phyloP scores from a whole-genome alignment of 2,888 invertebrate genomes.

The Caenorhabditis becei region DNA sequence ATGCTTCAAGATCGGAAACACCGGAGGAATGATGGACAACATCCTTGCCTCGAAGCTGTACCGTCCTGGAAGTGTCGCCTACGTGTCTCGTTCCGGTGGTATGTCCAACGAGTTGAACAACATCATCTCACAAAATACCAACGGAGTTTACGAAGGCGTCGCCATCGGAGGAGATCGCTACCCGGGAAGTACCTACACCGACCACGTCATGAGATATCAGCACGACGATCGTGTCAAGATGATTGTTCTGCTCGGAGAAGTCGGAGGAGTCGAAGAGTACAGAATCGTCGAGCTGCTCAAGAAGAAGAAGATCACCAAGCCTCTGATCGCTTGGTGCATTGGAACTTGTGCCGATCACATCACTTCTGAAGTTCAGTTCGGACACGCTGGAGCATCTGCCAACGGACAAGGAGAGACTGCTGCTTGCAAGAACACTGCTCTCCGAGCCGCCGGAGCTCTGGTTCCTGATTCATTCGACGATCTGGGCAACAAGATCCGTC shows the following conservation, averaged over 20 bases:
- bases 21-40: slow-evolving; percentile 99
- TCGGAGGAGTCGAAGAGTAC: slow-evolving; percentile 98
- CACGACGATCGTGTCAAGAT: slow-evolving; percentile 88
- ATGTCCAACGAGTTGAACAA: slow-evolving; percentile 99
- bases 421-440: slow-evolving; percentile 91
- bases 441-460: slow-evolving; percentile 89
- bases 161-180: slow-evolving; percentile 97
- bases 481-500: slow-evolving; percentile 85
- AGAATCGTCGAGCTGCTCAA: slow-evolving; percentile 93
- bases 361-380: slow-evolving; percentile 90
- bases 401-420: slow-evolving; percentile 95
- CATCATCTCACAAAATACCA: slow-evolving; percentile 95
- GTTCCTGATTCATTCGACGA: slow-evolving; percentile 96
- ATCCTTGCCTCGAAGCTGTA: slow-evolving; percentile 97
- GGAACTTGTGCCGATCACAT: slow-evolving; percentile 87
- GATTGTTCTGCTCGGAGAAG: slow-evolving; percentile 95
- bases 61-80: slow-evolving; percentile 95
- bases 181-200: slow-evolving; percentile 98
- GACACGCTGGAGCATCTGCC: slow-evolving; percentile 98
- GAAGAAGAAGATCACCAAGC: slow-evolving; percentile 89
- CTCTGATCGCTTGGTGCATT: slow-evolving; percentile 98
- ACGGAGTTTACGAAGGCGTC: slow-evolving; percentile 88
- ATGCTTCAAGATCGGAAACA: slow-evolving; percentile 96
- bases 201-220: slow-evolving; percentile 92
- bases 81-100: slow-evolving; percentile 97